Base-by-base conservation (phyloP, 2,888 invertebrate genomes). In the Lasioglossum malachurum region DNA sequence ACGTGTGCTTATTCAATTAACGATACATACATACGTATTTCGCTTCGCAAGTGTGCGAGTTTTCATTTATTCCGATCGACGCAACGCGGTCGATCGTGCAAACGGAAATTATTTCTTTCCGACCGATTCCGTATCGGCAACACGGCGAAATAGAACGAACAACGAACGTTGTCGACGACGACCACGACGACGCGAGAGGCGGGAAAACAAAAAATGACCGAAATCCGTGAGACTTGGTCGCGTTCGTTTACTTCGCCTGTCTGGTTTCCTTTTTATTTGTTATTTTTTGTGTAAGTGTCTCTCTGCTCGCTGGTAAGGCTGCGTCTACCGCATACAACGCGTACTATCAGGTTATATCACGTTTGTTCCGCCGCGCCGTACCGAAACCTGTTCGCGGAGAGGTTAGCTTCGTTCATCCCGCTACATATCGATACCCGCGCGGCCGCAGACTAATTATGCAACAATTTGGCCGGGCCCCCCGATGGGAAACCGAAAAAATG, bases 381-480 rank as follows among this genome's bases (percentile, higher is more conserved):
- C 57, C 57, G 35, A n/a, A 60, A 31, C 27, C 46, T 60, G 49
- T 75, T 41, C 27, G 14, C 35, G 5, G 27, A 60, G 46, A 78
- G 75, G 69, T 84, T 84, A 84, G 75, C 71, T 31, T 75, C 75
- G 35, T 71, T 78, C 23, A 23, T 53, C 49, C 72, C 67, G 46
- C 57, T 79, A 44, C 57, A 57, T 57, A 69, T 80, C 49, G 44
- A 38, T 71, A 72, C 38, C 31, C 31, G 64, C 31, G 8, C 31
- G 64, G 8, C 8, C 31, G 19, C n/a, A 19, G 77, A 79, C 35
- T 83, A 77, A 84, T 91, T 89, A 87, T 89, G 91, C 90, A 91
- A 91, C 82, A 78, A 86, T 75, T 80, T 69, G 67, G 27, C 77
- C 60, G 60, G 41, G 27, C 74, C 71, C 74, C 71, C 60, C 23